A percentile compares a stretch with the other conserved stretches of the same genome.
Evolutionary conservation across 1,140 invertebrate species (phyloP).

Genomic region (Zaprionus camerounensis): DNA sequence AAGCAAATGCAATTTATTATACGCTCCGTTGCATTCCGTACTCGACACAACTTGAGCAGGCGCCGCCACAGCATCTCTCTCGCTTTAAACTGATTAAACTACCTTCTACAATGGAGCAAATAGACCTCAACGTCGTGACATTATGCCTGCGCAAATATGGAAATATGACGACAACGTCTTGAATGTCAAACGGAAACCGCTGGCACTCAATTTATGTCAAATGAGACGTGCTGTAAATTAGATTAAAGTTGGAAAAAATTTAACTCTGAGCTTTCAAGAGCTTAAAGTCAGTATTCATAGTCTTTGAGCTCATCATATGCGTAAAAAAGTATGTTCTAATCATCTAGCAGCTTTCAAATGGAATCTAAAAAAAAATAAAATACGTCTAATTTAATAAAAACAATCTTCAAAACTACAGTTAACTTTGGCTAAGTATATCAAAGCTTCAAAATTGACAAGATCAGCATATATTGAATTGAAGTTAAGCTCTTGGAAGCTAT

Average conservation of each 20-base stretch:
- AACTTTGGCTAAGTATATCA: no score
- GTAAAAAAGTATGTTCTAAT: no score
- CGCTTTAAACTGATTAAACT: constrained; percentile 24
- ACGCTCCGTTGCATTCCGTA: constrained; percentile 63
- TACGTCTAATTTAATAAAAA: no score
- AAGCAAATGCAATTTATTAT: constrained; percentile 75
- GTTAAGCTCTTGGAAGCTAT: no score
- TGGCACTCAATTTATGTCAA: constrained; percentile 1
- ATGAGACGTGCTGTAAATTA: constrained; percentile 14
- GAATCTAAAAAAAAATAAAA: no score
- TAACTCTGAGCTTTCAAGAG: background rate
- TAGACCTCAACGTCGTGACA: background rate
- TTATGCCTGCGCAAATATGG: constrained; percentile 20
- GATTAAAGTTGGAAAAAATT: background rate
- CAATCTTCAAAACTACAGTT: no score
- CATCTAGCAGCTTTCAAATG: no score
- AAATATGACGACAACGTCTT: constrained; percentile 12
- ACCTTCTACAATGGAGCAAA: background rate
- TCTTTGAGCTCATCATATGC: no score
- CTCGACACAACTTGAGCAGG: constrained; percentile 23
- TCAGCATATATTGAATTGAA: no score
- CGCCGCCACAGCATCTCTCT: constrained; percentile 1
- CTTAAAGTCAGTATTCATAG: no score
- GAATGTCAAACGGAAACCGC: constrained; percentile 3
- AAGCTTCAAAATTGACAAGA: no score